These are phyloP conservation scores for Brachionus paranguensis DNA, from an alignment of 1,140 invertebrate genomes.

Conservation along the genomic window DNA sequence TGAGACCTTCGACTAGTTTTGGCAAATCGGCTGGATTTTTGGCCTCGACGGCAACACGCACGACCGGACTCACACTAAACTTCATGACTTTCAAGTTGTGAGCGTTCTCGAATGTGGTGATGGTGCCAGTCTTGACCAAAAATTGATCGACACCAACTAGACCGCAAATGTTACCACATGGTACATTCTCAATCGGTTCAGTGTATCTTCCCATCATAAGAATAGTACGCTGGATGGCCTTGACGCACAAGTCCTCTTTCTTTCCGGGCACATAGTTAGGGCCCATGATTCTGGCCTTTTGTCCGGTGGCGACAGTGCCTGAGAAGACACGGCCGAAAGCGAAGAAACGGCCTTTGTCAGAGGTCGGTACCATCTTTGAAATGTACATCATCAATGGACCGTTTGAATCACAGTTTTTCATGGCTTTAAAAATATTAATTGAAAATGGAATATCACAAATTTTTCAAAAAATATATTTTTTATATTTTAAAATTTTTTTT, in stretches of 20 bases:
- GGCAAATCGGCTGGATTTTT: constrained; percentile 98
- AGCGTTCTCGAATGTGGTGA: constrained; percentile 95
- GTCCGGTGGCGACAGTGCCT: constrained; percentile 82
- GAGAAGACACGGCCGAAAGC: constrained; percentile 99
- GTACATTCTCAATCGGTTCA: constrained; percentile 98
- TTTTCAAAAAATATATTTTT: neutral
- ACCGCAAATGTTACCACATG: constrained; percentile 98
- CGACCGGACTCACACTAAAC: constrained; percentile 97
- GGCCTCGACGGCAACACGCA: constrained; percentile 96
- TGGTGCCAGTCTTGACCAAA: constrained; percentile 97
- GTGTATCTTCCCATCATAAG: constrained; percentile 99
- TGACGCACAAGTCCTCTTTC: constrained; percentile 98
- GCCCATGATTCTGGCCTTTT: constrained; percentile 74
- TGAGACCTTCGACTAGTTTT: constrained; percentile 93
- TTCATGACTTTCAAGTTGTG: constrained; percentile 86
- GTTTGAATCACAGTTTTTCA: constrained; percentile 84
- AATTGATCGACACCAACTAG: constrained; percentile 99
- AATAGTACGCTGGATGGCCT: constrained; percentile 94
- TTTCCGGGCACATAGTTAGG: constrained; percentile 95
- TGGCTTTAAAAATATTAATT: constrained; percentile 47
- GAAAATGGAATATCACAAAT: too few species aligned
- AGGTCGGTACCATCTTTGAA: constrained; percentile 99
- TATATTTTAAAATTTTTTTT: neutral
- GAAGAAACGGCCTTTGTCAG: constrained; percentile 98
- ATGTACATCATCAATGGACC: constrained; percentile 99